A percentile compares a stretch with the other conserved stretches of the same genome.
Evolutionary conservation across 2,888 invertebrate genomes (phyloP).

Genomic region (Drosophila putrida): DNA sequence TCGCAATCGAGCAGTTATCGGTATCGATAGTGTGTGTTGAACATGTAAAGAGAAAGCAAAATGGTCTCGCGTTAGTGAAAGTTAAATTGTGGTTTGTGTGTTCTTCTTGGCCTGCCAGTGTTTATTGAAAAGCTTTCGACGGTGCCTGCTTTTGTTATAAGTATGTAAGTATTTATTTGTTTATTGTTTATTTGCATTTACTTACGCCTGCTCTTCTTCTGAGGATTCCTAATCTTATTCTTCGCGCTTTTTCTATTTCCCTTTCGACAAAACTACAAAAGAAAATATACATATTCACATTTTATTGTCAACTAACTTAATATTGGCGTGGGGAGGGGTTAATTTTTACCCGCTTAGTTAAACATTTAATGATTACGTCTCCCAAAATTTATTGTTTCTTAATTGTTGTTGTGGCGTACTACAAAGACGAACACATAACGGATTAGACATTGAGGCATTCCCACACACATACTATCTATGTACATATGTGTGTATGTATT

Average conservation of each 20-base stretch:
- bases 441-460: slow-evolving; percentile 3
- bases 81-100: not conserved
- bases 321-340: not conserved
- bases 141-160: not conserved
- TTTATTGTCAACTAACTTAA: slow-evolving; percentile 15
- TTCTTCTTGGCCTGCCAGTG: not conserved
- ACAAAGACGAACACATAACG: slow-evolving; percentile 14
- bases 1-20: slow-evolving; percentile 24
- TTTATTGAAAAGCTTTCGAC: not conserved
- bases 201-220: slow-evolving; percentile 62
- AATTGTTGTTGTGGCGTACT: slow-evolving; percentile 10
- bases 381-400: slow-evolving; percentile 13
- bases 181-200: slow-evolving; percentile 35
- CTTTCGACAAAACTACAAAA: slow-evolving; percentile 77
- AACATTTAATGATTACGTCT: slow-evolving; percentile 33
- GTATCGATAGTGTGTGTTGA: slow-evolving; percentile 44
- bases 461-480: slow-evolving; percentile 1
- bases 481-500: not conserved
- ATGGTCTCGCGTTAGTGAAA: slow-evolving; percentile 39
- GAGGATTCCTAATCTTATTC: slow-evolving; percentile 60
- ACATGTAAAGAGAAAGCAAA: slow-evolving; percentile 65
- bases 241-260: slow-evolving; percentile 68
- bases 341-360: slow-evolving; percentile 61
- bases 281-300: slow-evolving; percentile 43
- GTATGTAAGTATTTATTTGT: not conserved